Conservation (phyloP, 2,113 vertebrate genomes). For the Phasianus colchicus region DNA sequence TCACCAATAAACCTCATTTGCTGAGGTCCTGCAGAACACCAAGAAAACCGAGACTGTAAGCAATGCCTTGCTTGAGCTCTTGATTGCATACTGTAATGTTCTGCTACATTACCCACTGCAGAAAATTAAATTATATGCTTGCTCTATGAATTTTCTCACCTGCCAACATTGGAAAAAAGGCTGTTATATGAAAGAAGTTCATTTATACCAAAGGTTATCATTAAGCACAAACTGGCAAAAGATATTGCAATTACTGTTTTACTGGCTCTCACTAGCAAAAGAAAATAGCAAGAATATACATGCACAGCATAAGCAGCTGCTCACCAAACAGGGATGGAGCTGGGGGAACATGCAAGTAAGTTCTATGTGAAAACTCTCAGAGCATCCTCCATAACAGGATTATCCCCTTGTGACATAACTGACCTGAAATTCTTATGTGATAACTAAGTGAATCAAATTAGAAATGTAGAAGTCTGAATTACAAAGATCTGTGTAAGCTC, state of each 20-base stretch:
- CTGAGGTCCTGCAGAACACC: not conserved
- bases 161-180: not conserved
- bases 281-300: not conserved
- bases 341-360: accelerated
- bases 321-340: not conserved
- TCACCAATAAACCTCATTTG: conserved; percentile 25
- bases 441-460: not conserved
- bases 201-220: conserved; percentile 16
- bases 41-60: conserved; percentile 5
- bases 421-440: not conserved
- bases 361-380: not conserved
- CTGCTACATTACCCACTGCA: conserved; percentile 6
- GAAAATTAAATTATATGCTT: conserved; percentile 46
- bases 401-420: not conserved
- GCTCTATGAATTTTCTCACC: conserved; percentile 18
- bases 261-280: not conserved
- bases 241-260: conserved; percentile 10
- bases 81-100: not conserved
- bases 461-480: not conserved
- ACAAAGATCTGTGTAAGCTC: not conserved
- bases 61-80: not conserved
- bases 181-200: not conserved
- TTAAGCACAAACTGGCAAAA: conserved; percentile 22
- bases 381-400: not conserved
- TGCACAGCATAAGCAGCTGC: not conserved